Evolutionary conservation across 2,113 vertebrate genomes (phyloP).

Genomic region (Rousettus leschenaultii): DNA sequence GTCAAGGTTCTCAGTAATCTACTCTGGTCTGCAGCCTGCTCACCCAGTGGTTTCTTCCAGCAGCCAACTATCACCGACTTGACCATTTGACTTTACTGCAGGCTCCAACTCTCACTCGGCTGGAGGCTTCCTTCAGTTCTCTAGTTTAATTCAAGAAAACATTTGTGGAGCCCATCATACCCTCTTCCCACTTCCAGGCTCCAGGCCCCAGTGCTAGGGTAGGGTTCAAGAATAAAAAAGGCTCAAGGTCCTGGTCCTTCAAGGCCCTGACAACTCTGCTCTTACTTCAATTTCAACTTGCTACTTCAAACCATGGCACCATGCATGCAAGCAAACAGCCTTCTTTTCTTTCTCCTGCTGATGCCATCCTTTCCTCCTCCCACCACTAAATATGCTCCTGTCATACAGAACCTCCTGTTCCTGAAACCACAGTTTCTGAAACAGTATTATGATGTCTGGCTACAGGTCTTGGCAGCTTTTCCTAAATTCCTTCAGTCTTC

Average conservation of each 20-base stretch:
- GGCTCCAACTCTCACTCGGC: background rate
- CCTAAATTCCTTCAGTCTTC: background rate
- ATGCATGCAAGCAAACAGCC: background rate
- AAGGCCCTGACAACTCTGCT: background rate
- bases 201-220: background rate
- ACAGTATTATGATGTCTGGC: background rate
- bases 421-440: background rate
- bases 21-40: background rate
- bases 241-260: background rate
- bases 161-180: background rate
- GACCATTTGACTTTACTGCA: background rate
- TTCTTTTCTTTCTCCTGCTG: background rate
- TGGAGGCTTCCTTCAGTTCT: background rate
- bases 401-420: background rate
- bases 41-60: background rate
- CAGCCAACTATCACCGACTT: rapidly evolving
- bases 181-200: background rate
- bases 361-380: background rate
- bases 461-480: background rate
- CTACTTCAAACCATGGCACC: background rate
- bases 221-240: background rate
- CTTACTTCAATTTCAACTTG: background rate
- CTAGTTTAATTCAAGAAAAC: background rate
- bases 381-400: background rate
- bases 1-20: background rate